phyloP scores from a whole-genome alignment of 1,140 invertebrate genomes.

The Drosophila funebris region DNA sequence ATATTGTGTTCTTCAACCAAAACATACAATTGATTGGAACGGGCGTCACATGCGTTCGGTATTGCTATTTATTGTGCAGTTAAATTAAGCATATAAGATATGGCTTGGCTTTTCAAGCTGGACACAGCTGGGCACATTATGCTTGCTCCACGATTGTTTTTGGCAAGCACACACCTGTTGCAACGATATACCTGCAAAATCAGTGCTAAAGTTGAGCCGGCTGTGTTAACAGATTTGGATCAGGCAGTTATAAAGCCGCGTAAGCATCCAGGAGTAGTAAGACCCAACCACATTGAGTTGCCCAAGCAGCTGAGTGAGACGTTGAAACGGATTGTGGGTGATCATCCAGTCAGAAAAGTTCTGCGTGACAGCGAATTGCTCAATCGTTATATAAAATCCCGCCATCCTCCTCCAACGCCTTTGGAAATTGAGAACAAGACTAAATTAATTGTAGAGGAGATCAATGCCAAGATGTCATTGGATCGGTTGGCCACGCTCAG shows the following conservation, averaged over 20 bases:
- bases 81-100: slow-evolving; percentile 33
- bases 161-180: slow-evolving; percentile 26
- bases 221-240: slow-evolving; percentile 85
- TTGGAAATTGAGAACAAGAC: slow-evolving; percentile 84
- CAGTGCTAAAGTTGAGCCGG: slow-evolving; percentile 84
- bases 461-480: slow-evolving; percentile 72
- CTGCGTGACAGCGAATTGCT: slow-evolving; percentile 85
- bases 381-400: slow-evolving; percentile 86
- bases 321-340: slow-evolving; percentile 85
- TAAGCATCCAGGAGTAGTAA: slow-evolving; percentile 88
- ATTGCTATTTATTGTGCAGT: slow-evolving; percentile 13
- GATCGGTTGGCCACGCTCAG: slow-evolving; percentile 54
- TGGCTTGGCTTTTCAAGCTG: slow-evolving; percentile 13
- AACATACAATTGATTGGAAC: slow-evolving; percentile 8
- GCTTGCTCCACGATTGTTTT: slow-evolving; percentile 32
- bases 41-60: slow-evolving; percentile 32
- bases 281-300: slow-evolving; percentile 84
- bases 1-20: slow-evolving; percentile 23
- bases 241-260: slow-evolving; percentile 86
- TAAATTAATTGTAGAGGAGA: slow-evolving; percentile 63
- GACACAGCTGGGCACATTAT: slow-evolving; percentile 21
- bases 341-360: slow-evolving; percentile 85
- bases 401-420: slow-evolving; percentile 87
- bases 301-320: slow-evolving; percentile 86
- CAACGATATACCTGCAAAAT: slow-evolving; percentile 81